Base-by-base conservation (phyloP, 2,113 vertebrate genomes). In the Theristicus caerulescens region DNA sequence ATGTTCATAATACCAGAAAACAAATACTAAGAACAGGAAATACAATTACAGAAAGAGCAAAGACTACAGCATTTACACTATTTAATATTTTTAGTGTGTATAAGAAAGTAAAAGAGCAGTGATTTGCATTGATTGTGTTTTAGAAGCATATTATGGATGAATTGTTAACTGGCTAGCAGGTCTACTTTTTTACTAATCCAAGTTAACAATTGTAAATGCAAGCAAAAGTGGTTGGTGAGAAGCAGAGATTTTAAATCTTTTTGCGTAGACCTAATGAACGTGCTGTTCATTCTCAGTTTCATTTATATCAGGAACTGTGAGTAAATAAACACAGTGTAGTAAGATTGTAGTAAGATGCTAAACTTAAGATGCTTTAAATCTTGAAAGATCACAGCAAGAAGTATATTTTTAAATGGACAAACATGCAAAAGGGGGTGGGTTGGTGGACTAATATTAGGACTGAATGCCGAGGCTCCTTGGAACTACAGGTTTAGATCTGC, bases 381-480 rank as follows among this genome's bases (percentile, higher is more conserved):
- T 77, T 73, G 4, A 52, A 77, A 93, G 77, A 66, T 52, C 94
- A 74, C 57, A 79, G 61, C 73, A 88, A 81, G 80, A 88, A 79
- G 57, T 82, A 1, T 93, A 73, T 95, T 95, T 97, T 95, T 96
- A 94, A 95, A 93, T 72, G 49, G 27, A 20, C 40, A 95, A 52
- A 73, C 83, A 80, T 54, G 73, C 42, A 62, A 10, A 46, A 73
- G 73, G 81, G 47, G 55, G 13, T 73, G 79, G 32, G 24, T 49
- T 83, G 59, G 7, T 51, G 61, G 19, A 15, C 95, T 96, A 96
- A 96, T 88, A 92, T 93, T 95, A 95, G 93, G 71, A 42, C n/a
- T 73, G 73, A 59, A 73, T 93, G 79, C 62, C 2, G 27, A 92
- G 67, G 58, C 79, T 96, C 92, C 73, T 54, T 84, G 92, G 90